A percentile compares a stretch with the other conserved stretches of the same genome.
Evolutionary conservation across 2,113 vertebrate species (phyloP).

Genomic region (Myotis brandtii): DNA sequence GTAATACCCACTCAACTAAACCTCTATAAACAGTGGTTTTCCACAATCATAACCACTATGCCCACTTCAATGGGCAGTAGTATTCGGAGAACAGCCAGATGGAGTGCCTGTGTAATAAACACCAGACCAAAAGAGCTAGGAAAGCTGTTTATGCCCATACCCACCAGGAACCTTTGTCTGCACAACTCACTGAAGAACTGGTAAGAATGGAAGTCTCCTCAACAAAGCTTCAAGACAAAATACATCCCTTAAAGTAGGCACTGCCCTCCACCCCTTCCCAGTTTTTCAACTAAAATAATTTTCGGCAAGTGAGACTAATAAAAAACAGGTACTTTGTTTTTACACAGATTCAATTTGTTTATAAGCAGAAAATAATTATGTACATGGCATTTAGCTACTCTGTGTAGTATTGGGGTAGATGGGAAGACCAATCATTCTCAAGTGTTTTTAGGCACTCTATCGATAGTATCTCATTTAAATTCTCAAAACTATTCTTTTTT

Average conservation of each 20-base stretch:
- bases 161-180: constrained; percentile 6
- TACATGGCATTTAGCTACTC: not conserved
- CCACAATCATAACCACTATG: not conserved
- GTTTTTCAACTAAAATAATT: not conserved
- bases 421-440: not conserved
- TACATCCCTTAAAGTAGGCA: accelerated
- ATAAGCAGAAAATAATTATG: not conserved
- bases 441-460: not conserved
- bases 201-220: not conserved
- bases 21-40: constrained; percentile 46
- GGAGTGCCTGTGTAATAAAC: constrained; percentile 47
- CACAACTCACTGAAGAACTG: constrained; percentile 1
- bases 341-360: not conserved
- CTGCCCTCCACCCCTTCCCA: not conserved
- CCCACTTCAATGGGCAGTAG: constrained; percentile 51
- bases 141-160: not conserved
- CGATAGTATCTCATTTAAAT: not conserved
- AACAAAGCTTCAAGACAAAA: accelerated
- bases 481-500: not conserved
- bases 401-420: not conserved
- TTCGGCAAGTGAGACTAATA: not conserved
- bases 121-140: not conserved
- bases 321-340: constrained; percentile 3
- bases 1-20: constrained; percentile 21
- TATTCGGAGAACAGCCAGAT: constrained; percentile 24